Evolutionary conservation across 2,888 invertebrate species (phyloP), one percentile per base, ranked within the genome.

Genomic region (Patella pellucida): DNA sequence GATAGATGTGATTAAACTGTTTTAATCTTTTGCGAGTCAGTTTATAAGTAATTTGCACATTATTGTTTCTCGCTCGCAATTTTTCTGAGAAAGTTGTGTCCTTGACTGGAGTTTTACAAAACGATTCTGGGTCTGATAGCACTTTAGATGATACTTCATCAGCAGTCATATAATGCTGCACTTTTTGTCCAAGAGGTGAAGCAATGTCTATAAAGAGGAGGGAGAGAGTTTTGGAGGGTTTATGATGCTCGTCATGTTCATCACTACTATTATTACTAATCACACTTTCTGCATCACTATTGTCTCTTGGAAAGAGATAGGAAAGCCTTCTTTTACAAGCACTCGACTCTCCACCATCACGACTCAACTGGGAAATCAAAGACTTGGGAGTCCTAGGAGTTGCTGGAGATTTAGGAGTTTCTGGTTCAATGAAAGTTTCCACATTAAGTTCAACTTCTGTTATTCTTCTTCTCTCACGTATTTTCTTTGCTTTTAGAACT

Each of bases 311-410:
- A 23, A 71, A 73, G 16, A 69, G 70, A 23, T 72, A 72, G 52
- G 76, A 79, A 52, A 77, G 70, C 15, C 79, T 76, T 52, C 78
- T 72, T 16, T 76, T 76, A 67, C 78, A 68, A n/a, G 71, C 51
- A 9, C 73, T 27, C 1, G 74, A 70, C 27, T 76, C 77, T 7
- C 41, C 41, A 27, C 83, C 83, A 51, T 88, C 88, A 14, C 85
- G 81, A 76, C 87, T 88, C 16, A 88, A 73, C 76, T 88, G 87
- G n/a, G 89, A 88, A 41, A 89, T 87, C 52, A 89, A 83, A 23
- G 86, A 85, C 76, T 86, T 87, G 7, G 88, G 87, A 0, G 89
- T 87, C 31, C 85, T 78, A 54, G 86, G 87, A 2, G 87, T 86
- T n/a, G 83, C 79, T 19, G 87, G 87, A 1, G 85, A 81, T 50